Conservation (phyloP, 2,797 vertebrate species). For the Craterocephalus amniculus region DNA sequence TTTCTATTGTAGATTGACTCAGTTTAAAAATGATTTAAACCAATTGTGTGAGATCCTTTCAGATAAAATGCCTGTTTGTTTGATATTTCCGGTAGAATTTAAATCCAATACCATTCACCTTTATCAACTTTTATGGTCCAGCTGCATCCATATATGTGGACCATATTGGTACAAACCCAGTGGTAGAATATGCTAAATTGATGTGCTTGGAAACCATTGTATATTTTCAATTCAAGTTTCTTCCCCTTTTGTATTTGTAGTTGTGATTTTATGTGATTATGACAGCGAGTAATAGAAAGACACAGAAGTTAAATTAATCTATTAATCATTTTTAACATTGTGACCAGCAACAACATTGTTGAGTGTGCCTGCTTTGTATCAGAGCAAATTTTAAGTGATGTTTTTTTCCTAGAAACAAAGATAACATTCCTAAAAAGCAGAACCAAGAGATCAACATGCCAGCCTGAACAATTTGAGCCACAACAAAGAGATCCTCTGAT, state of each 20-base stretch:
- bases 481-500: background rate
- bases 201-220: background rate
- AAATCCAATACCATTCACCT: background rate
- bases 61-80: background rate
- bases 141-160: background rate
- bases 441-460: background rate
- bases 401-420: background rate
- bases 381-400: background rate
- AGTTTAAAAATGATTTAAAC: too few species aligned
- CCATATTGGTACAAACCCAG: constrained; percentile 1
- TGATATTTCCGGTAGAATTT: background rate
- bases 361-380: background rate
- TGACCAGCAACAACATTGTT: constrained; percentile 9
- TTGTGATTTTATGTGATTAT: background rate
- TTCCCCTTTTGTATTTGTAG: background rate
- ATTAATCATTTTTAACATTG: constrained; percentile 3
- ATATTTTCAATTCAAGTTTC: too few species aligned
- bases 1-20: background rate
- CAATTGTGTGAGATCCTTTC: too few species aligned
- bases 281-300: background rate
- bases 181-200: background rate
- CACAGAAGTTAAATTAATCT: background rate
- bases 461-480: background rate
- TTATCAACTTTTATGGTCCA: background rate
- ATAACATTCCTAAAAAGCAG: background rate